phyloP scores from a whole-genome alignment of 2,797 vertebrate species.

The Acropternis orthonyx region DNA sequence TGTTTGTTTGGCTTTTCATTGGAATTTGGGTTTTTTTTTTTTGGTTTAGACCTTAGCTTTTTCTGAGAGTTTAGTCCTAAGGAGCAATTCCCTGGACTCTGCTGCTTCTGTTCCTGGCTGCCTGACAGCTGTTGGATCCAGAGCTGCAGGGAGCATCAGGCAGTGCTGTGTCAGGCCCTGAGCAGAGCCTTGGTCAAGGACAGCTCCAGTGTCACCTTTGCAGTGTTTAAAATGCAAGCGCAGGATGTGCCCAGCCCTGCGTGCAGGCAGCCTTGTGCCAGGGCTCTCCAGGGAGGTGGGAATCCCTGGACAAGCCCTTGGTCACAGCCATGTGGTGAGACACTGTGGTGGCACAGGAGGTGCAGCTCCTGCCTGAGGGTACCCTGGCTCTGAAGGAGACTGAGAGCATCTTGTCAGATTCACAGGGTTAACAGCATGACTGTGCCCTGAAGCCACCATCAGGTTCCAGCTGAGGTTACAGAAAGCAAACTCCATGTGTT shows the following conservation, averaged over 20 bases:
- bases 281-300: neutral
- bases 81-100: neutral
- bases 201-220: neutral
- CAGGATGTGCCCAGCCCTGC: neutral
- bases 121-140: neutral
- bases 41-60: neutral
- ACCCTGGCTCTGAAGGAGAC: neutral
- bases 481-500: neutral
- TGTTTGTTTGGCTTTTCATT: neutral
- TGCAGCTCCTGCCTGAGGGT: neutral
- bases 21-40: neutral
- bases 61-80: neutral
- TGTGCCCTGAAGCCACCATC: neutral
- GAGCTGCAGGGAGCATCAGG: neutral
- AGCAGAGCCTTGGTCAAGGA: neutral
- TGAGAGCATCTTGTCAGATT: neutral
- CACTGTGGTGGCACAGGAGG: neutral
- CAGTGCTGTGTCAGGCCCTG: neutral
- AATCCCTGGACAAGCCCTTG: neutral
- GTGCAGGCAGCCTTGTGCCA: neutral
- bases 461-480: neutral
- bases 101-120: neutral
- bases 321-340: accelerated
- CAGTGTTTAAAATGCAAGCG: neutral
- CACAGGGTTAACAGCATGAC: neutral